phyloP scores from a whole-genome alignment of 2,797 vertebrate species.

The Danio aesculapii region DNA sequence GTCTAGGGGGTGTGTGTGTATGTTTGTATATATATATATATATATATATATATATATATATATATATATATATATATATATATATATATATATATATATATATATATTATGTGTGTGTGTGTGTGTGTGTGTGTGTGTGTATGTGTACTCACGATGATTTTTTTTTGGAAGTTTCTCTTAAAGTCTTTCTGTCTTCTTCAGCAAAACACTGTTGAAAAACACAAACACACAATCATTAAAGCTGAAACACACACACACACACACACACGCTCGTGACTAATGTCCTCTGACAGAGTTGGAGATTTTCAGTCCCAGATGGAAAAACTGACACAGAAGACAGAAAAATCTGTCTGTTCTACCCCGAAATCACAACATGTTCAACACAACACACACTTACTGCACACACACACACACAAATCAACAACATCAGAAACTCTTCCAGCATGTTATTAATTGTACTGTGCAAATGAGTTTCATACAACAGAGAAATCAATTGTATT shows the following conservation, averaged over 20 bases:
- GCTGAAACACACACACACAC: background rate
- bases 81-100: too few relatives aligned
- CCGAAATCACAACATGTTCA: background rate
- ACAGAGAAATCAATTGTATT: too few relatives aligned
- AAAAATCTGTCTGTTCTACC: conserved; percentile 57
- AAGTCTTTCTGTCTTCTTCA: background rate
- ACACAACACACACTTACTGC: background rate
- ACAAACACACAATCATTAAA: background rate
- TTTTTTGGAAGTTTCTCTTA: background rate
- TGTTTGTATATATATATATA: too few relatives aligned
- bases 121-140: background rate
- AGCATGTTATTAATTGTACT: too few relatives aligned
- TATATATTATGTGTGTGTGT: too few relatives aligned
- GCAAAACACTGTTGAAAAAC: conserved; percentile 15
- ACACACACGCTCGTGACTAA: background rate
- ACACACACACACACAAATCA: too few relatives aligned
- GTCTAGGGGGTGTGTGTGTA: too few relatives aligned
- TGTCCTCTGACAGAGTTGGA: conserved; percentile 1
- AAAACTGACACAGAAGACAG: conserved; percentile 43
- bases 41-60: too few relatives aligned
- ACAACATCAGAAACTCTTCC: too few relatives aligned
- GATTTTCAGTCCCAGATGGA: conserved; percentile 26
- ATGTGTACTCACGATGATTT: background rate
- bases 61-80: too few relatives aligned
- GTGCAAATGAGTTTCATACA: too few relatives aligned